Evolutionary conservation across 2,797 vertebrate species (phyloP).

Genomic region (Coracias cyanogaster): DNA sequence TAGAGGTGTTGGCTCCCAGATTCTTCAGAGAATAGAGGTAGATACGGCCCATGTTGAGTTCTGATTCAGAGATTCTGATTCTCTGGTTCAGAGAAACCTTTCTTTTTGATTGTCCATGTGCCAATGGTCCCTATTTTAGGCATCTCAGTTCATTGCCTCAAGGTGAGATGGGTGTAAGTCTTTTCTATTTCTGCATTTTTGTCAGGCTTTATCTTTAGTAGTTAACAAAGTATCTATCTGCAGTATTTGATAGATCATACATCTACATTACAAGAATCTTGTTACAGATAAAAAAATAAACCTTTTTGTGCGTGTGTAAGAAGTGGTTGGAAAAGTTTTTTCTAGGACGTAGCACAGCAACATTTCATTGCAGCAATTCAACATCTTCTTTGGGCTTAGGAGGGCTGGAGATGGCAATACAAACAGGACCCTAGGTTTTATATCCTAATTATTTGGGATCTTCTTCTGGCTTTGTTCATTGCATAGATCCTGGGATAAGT

Average conservation of each 20-base stretch:
- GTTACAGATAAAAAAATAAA: background rate
- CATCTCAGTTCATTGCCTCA: background rate
- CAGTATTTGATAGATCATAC: background rate
- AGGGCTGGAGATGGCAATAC: background rate
- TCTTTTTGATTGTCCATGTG: background rate
- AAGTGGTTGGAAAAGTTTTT: background rate
- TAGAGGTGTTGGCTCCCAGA: background rate
- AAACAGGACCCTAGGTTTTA: background rate
- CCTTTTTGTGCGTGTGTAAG: background rate
- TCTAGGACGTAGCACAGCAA: background rate
- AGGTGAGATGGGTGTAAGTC: background rate
- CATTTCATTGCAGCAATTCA: background rate
- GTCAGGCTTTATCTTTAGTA: background rate
- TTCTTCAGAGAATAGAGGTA: background rate
- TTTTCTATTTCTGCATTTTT: background rate
- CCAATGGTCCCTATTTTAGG: background rate
- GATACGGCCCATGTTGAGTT: background rate
- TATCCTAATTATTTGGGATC: background rate
- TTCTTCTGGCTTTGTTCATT: background rate
- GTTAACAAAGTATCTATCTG: background rate
- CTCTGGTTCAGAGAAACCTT: background rate
- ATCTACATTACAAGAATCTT: background rate
- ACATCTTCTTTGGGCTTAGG: background rate
- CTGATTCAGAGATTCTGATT: background rate
- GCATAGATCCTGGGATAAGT: background rate